Percentiles rank a stretch among this genome's conserved stretches.
phyloP scores from a whole-genome alignment of 2,113 vertebrate genomes.

The Macaca nemestrina region DNA sequence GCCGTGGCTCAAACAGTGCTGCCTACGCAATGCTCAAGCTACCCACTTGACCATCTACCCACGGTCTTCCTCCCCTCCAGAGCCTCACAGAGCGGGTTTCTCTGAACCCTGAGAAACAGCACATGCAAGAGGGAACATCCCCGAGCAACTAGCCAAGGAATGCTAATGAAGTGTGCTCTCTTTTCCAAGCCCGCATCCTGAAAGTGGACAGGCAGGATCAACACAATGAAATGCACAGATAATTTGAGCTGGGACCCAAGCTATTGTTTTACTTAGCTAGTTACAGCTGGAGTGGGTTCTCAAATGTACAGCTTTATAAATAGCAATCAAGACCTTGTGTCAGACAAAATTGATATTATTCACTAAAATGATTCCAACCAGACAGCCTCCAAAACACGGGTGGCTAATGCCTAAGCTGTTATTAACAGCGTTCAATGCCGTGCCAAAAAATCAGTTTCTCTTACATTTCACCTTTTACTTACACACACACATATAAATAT shows the following conservation, averaged over 20 bases:
- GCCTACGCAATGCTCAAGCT: neutral
- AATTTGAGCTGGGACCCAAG: neutral
- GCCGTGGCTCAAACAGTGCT: fast-evolving
- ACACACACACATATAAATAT: neutral
- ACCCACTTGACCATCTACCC: neutral
- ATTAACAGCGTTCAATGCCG: neutral
- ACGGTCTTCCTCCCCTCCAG: neutral
- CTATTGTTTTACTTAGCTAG: neutral
- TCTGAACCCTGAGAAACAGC: neutral
- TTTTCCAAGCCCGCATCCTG: neutral
- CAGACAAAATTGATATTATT: neutral
- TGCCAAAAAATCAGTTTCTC: neutral
- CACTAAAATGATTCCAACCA: neutral
- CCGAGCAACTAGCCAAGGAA: neutral
- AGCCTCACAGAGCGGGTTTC: neutral
- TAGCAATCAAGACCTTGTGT: neutral
- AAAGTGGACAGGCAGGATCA: neutral
- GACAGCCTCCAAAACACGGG: neutral
- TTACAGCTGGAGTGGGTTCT: neutral
- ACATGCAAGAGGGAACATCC: neutral
- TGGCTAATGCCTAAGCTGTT: fast-evolving
- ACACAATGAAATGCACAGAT: neutral
- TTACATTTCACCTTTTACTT: neutral
- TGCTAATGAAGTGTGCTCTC: neutral
- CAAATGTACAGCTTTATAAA: neutral